Evolutionary conservation across 2,797 vertebrate genomes (phyloP).

Genomic region (Labeo calbasu): DNA sequence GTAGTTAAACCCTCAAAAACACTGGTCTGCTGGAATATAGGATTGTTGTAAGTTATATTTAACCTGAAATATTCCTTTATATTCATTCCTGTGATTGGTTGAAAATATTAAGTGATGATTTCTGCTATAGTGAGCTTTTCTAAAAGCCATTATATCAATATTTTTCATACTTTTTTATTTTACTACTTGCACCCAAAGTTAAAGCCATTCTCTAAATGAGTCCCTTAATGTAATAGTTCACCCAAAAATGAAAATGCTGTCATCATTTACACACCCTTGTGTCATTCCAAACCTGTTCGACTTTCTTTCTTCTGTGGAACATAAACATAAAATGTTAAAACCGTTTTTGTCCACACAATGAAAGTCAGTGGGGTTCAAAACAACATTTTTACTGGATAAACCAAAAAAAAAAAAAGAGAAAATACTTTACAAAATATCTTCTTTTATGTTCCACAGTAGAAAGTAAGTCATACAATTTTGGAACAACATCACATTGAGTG

Average conservation of each 20-base stretch:
- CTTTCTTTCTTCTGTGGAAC: neutral
- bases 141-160: neutral
- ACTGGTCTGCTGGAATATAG: neutral
- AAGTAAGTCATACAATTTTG: no score
- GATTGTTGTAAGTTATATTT: neutral
- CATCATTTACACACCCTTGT: neutral
- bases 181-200: neutral
- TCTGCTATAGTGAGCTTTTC: neutral
- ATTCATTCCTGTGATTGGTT: neutral
- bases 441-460: neutral
- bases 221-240: neutral
- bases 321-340: neutral
- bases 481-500: neutral
- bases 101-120: neutral
- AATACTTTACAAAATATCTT: neutral
- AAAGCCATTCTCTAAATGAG: neutral
- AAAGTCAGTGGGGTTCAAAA: neutral
- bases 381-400: neutral
- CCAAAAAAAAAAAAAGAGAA: neutral
- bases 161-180: neutral
- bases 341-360: no score
- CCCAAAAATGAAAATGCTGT: neutral
- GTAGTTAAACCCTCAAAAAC: neutral
- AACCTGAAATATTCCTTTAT: neutral
- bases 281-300: neutral